Evolutionary conservation across 2,888 invertebrate genomes (phyloP).

Genomic region (Thera britannica): DNA sequence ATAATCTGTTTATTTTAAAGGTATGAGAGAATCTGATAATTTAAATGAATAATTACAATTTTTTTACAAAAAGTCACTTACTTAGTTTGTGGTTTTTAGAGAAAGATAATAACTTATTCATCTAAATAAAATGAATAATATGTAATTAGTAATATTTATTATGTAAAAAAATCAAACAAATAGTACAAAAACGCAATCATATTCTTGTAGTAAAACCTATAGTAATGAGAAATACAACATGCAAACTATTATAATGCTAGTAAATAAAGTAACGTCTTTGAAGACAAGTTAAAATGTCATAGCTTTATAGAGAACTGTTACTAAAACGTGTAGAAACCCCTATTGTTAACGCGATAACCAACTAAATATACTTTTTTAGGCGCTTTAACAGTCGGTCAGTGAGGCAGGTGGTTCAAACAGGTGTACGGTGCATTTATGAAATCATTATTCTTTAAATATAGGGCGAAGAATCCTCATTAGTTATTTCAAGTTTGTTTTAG

Average conservation of each 20-base stretch:
- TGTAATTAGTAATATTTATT: not conserved
- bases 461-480: conserved; percentile 65
- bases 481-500: conserved; percentile 77
- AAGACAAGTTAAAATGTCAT: conserved; percentile 36
- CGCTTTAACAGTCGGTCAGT: conserved; percentile 64
- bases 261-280: conserved; percentile 5
- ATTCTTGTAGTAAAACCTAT: not conserved
- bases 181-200: not conserved
- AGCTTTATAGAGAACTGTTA: conserved; percentile 31
- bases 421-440: conserved; percentile 65
- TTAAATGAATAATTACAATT: conserved; percentile 13
- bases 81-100: too few species aligned
- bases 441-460: conserved; percentile 55
- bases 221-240: not conserved
- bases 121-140: too few species aligned
- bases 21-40: conserved; percentile 45
- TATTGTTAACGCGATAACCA: conserved; percentile 62
- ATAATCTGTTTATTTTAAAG: conserved; percentile 61
- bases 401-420: conserved; percentile 75
- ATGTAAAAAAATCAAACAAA: not conserved
- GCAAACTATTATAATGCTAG: conserved; percentile 7
- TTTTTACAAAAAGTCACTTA: too few species aligned
- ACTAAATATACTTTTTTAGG: conserved; percentile 56
- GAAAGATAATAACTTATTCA: too few species aligned
- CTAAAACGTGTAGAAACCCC: conserved; percentile 33